Evolutionary conservation across 2,888 invertebrate genomes (phyloP), one percentile per base, ranked within the genome.

Genomic region (Ashinkailepas kermadecensis): DNA sequence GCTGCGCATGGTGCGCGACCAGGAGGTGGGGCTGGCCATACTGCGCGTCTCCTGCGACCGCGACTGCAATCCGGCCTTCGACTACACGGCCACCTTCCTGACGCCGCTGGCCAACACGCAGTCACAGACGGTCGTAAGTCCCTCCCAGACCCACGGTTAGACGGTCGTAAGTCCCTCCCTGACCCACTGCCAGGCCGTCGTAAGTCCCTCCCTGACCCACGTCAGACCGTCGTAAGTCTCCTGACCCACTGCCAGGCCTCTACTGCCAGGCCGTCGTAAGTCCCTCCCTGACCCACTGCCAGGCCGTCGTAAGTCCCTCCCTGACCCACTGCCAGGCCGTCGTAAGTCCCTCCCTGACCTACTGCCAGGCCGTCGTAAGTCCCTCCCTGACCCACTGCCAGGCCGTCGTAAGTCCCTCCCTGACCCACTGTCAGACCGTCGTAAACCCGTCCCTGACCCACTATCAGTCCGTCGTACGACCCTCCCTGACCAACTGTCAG

Each of bases 1-100:
- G 56, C 74, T 54, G 18, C 74, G 74, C 10, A 15, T 74, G 74
- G 74, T 74, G 56, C 54, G 21, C 56, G 74, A 74, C 74, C 74
- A 74, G 74, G 74, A 74, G 74, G 10, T 74, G 12, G 74, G 74
- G 21, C 74, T 74, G 74, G 74, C 74, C 7, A 13, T 74, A 18
- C 74, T 74, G 54, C 74, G 74, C 9, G 54, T 54, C 39, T 74
- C 74, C 74, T 23, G 13, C 2, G 74, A 74, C 21, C 74, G 56
- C 74, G 74, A 74, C 74, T 74, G 74, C 21, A 74, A 74, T 56
- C 74, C 74, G 9, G 74, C 74, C 54, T 74, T 74, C 74, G 56
- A 74, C 56, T 74, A 74, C 74, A 56, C 13, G 54, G 54, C 56
- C 74, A 11, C 74, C 39, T 74, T 74, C 21, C 2, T 74, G 56